Percentiles rank a stretch among this genome's conserved stretches.
phyloP scores from a whole-genome alignment of 92 coral and sea anemone species.

The Heteractis magnifica region DNA sequence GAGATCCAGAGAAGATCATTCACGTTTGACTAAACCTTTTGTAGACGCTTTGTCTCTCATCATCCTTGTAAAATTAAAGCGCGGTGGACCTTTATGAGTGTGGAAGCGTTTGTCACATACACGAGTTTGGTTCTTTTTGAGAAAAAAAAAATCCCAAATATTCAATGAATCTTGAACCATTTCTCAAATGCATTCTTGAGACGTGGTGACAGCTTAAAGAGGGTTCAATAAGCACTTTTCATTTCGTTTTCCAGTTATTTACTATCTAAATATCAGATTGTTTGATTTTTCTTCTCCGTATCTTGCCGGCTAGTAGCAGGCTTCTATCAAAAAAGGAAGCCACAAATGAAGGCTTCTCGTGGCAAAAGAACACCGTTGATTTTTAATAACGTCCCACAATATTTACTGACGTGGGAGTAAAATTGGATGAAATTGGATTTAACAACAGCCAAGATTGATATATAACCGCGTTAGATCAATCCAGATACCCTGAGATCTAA shows the following conservation, averaged over 20 bases:
- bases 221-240: constrained; percentile 16
- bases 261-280: constrained; percentile 9
- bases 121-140: no score
- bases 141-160: neutral
- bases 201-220: constrained; percentile 23
- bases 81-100: constrained; percentile 17
- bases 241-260: constrained; percentile 11
- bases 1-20: constrained; percentile 21
- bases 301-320: neutral
- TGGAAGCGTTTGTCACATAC: constrained; percentile 17
- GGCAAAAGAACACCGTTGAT: constrained; percentile 9
- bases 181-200: neutral
- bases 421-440: constrained; percentile 18
- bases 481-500: constrained; percentile 33
- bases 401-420: constrained; percentile 21
- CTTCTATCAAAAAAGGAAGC: constrained; percentile 10
- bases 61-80: constrained; percentile 21
- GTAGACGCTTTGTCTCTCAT: constrained; percentile 37
- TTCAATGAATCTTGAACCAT: neutral
- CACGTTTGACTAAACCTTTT: constrained; percentile 41
- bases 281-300: neutral
- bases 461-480: constrained; percentile 20
- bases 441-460: constrained; percentile 1
- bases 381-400: constrained; percentile 12
- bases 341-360: neutral